phyloP scores from a whole-genome alignment of 1,140 invertebrate genomes.

The Drosophila sproati region DNA sequence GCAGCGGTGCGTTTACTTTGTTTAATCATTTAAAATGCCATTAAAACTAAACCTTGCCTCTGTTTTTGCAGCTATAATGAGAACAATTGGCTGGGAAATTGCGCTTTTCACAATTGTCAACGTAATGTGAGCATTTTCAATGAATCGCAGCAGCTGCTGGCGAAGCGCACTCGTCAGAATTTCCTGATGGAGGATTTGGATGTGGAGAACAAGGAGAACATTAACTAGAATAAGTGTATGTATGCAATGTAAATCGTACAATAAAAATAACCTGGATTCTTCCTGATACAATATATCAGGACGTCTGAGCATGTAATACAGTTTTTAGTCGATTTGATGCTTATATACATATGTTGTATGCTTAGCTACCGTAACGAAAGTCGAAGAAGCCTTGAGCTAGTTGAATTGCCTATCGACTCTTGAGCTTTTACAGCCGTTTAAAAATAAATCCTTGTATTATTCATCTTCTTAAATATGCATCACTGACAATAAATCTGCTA shows the following conservation, averaged over 20 bases:
- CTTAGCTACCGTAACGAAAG: too few relatives aligned
- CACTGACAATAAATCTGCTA: too few relatives aligned
- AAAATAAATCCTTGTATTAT: too few relatives aligned
- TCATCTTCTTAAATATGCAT: too few relatives aligned
- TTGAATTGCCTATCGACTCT: too few relatives aligned
- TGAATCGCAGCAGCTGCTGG: constrained; percentile 54
- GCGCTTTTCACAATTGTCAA: constrained; percentile 52
- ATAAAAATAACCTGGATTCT: not conserved
- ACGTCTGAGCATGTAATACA: too few relatives aligned
- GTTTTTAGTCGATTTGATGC: too few relatives aligned
- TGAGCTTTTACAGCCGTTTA: too few relatives aligned
- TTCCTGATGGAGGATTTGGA: constrained; percentile 57
- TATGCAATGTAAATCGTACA: constrained; percentile 20
- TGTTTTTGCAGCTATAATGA: constrained; percentile 53
- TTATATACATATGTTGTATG: too few relatives aligned
- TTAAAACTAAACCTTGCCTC: not conserved
- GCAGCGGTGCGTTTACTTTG: constrained; percentile 32
- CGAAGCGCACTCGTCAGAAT: constrained; percentile 51
- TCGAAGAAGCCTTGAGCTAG: too few relatives aligned
- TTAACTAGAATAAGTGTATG: constrained; percentile 32
- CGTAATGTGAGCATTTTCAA: constrained; percentile 45
- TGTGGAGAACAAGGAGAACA: constrained; percentile 65
- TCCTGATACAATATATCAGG: too few relatives aligned
- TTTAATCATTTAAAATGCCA: not conserved
- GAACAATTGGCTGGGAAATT: constrained; percentile 52